phyloP scores from a whole-genome alignment of 1,140 invertebrate species.

The Drosophila guanche region DNA sequence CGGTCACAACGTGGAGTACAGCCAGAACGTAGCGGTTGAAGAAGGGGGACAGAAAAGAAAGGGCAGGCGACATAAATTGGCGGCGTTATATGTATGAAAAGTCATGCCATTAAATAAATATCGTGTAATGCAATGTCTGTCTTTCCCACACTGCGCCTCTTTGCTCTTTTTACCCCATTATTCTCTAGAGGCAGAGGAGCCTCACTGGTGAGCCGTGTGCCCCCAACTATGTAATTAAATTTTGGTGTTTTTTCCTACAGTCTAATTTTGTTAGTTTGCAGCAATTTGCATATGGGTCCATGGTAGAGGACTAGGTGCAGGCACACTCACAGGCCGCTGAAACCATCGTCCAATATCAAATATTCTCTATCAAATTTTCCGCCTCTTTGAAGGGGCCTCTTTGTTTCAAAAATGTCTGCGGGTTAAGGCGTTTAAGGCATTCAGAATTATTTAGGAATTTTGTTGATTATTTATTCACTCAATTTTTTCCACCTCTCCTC shows the following conservation, averaged over 20 bases:
- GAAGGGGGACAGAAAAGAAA: background rate
- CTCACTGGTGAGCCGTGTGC: background rate
- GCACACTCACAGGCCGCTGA: too few species aligned
- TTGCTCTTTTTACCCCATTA: background rate
- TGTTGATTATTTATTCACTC: too few species aligned
- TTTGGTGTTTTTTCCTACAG: conserved; percentile 25
- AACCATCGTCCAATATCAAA: too few species aligned
- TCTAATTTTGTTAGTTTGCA: conserved; percentile 44
- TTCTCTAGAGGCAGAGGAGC: background rate
- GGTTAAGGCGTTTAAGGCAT: too few species aligned
- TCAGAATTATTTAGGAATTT: too few species aligned
- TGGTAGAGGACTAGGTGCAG: background rate
- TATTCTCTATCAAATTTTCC: too few species aligned
- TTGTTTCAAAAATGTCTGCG: too few species aligned
- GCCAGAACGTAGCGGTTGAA: background rate
- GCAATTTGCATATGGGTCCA: conserved; percentile 44
- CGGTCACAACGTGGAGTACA: conserved; percentile 35
- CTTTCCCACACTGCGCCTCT: background rate
- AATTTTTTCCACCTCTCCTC: too few species aligned
- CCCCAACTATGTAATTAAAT: conserved; percentile 62
- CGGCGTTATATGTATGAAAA: conserved; percentile 59
- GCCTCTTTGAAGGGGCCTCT: too few species aligned
- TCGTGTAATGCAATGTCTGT: conserved; percentile 61
- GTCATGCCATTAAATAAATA: conserved; percentile 71
- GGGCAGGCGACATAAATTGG: conserved; percentile 59